Evolutionary conservation across 2,888 invertebrate species (phyloP).

Genomic region (Chymomyza procnemis): DNA sequence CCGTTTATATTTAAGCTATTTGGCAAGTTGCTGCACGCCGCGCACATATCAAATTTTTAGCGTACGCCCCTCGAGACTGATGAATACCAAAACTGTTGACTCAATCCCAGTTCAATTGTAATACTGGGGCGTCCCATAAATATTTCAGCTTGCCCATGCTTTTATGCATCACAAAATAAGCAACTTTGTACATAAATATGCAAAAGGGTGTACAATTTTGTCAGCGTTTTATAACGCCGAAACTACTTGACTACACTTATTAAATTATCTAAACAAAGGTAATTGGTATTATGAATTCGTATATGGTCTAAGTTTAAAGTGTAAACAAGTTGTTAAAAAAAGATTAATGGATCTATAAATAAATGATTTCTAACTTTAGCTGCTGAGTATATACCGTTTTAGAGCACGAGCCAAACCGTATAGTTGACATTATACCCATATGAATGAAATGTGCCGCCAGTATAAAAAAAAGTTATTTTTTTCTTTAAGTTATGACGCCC

Average conservation of each 20-base stretch:
- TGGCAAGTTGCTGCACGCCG: slow-evolving; percentile 62
- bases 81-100: slow-evolving; percentile 11
- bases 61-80: slow-evolving; percentile 20
- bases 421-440: too few relatives aligned
- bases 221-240: background rate
- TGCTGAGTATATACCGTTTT: too few relatives aligned
- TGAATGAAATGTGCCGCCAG: too few relatives aligned
- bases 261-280: too few relatives aligned
- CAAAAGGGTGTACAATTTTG: background rate
- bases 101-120: slow-evolving; percentile 1
- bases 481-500: too few relatives aligned
- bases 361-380: too few relatives aligned
- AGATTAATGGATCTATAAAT: background rate
- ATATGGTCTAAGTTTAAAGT: background rate
- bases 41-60: slow-evolving; percentile 57
- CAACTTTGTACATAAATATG: background rate
- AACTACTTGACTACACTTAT: background rate
- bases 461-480: too few relatives aligned
- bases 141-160: background rate
- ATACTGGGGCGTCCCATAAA: background rate
- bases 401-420: too few relatives aligned
- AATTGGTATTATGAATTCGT: too few relatives aligned
- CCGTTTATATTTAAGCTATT: slow-evolving; percentile 44
- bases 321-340: background rate
- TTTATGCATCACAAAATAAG: background rate